Conservation (phyloP, 2,797 vertebrate species). For the Hippopotamyrus pictus region DNA sequence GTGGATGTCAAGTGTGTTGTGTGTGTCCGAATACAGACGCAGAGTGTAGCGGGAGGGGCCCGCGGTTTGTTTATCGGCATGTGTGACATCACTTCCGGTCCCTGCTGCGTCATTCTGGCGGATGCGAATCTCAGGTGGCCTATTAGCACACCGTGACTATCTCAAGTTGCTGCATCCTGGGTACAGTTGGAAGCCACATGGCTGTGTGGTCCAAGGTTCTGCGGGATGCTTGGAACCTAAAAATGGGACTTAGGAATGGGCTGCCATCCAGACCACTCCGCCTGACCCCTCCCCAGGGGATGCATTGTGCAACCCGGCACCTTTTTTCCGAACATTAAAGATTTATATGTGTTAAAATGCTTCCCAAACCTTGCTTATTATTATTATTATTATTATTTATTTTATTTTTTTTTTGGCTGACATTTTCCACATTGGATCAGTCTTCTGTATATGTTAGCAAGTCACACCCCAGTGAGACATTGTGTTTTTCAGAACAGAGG, state of each 20-base stretch:
- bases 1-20: background rate
- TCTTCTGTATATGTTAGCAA: background rate
- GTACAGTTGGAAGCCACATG: background rate
- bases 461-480: background rate
- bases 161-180: background rate
- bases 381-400: background rate
- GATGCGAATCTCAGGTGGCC: constrained; percentile 9
- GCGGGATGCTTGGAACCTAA: background rate
- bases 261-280: background rate
- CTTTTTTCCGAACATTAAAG: background rate
- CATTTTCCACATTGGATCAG: background rate
- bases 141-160: background rate
- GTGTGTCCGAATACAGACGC: background rate
- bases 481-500: background rate
- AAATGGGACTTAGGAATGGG: constrained; percentile 5
- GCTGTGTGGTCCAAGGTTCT: background rate
- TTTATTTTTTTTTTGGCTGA: background rate
- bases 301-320: background rate
- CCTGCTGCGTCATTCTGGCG: background rate
- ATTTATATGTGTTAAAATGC: background rate
- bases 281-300: background rate
- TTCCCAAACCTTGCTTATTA: background rate
- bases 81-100: background rate
- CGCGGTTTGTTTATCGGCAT: background rate
- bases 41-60: background rate